Percentiles rank a stretch among this genome's conserved stretches.
Conservation (phyloP, 2,888 invertebrate species). For the Endomychus coccineus region DNA sequence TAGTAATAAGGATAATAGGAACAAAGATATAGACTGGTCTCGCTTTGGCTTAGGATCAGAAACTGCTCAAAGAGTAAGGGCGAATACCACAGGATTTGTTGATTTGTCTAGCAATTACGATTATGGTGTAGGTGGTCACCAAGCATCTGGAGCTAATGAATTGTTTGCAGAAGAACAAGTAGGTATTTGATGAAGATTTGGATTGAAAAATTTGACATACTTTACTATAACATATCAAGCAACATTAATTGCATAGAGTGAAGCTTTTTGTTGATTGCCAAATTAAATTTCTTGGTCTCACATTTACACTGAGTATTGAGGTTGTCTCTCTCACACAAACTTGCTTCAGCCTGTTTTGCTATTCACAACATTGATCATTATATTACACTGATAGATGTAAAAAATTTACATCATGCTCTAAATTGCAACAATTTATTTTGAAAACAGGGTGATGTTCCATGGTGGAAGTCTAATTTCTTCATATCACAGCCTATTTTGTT, state of each 20-base stretch:
- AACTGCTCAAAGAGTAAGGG: constrained; percentile 45
- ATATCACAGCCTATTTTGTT: constrained; percentile 92
- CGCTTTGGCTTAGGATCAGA: constrained; percentile 48
- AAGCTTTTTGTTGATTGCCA: too few relatives aligned
- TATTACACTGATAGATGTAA: too few relatives aligned
- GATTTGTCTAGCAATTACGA: constrained; percentile 68
- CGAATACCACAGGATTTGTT: constrained; percentile 67
- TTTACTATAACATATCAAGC: too few relatives aligned
- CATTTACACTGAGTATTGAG: too few relatives aligned
- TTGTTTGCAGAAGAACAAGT: constrained; percentile 89
- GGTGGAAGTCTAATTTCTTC: constrained; percentile 97
- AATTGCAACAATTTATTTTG: constrained; percentile 27
- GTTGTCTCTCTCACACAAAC: too few relatives aligned
- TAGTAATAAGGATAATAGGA: constrained; percentile 21
- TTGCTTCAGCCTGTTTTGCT: too few relatives aligned
- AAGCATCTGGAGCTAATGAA: constrained; percentile 82
- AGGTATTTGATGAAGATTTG: too few relatives aligned
- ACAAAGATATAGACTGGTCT: constrained; percentile 49
- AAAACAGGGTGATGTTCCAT: constrained; percentile 78
- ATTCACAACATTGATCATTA: too few relatives aligned
- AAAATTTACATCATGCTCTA: too few relatives aligned
- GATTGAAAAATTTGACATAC: too few relatives aligned
- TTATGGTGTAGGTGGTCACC: constrained; percentile 74
- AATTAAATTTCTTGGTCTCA: too few relatives aligned
- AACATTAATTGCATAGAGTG: too few relatives aligned